Evolutionary conservation across 2,113 vertebrate species (phyloP).

Genomic region (Nothobranchius furzeri): DNA sequence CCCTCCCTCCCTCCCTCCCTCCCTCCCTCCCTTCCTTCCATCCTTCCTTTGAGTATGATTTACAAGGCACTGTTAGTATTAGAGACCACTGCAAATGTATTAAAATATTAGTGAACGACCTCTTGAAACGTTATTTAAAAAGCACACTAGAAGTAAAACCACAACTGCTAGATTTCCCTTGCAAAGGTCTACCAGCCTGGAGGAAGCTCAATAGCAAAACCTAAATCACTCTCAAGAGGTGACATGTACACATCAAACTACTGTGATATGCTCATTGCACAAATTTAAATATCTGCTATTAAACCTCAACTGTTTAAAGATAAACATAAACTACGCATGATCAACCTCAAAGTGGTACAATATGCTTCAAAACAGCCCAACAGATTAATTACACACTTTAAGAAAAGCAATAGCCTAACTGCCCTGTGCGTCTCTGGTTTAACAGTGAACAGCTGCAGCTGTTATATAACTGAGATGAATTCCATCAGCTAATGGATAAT

Average conservation of each 20-base stretch:
- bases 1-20: too few relatives aligned
- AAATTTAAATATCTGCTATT: not conserved
- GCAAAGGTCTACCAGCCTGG: not conserved
- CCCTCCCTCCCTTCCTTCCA: too few relatives aligned
- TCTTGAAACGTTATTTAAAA: constrained; percentile 4
- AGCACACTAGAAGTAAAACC: not conserved
- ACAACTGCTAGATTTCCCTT: constrained; percentile 20
- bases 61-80: too few relatives aligned
- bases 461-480: too few relatives aligned
- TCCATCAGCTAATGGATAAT: too few relatives aligned
- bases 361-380: not conserved
- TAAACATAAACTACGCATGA: too few relatives aligned
- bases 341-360: not conserved
- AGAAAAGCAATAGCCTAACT: too few relatives aligned
- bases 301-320: not conserved
- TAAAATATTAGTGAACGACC: not conserved
- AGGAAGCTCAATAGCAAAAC: not conserved
- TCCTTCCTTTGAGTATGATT: too few relatives aligned
- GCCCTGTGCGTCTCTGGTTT: too few relatives aligned
- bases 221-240: too few relatives aligned
- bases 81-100: not conserved
- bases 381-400: too few relatives aligned
- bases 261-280: not conserved
- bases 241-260: not conserved
- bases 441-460: too few relatives aligned